A percentile compares a stretch with the other conserved stretches of the same genome.
These are phyloP conservation scores for Tautogolabrus adspersus DNA, from an alignment of 2,113 vertebrate genomes.

Conservation along the genomic window DNA sequence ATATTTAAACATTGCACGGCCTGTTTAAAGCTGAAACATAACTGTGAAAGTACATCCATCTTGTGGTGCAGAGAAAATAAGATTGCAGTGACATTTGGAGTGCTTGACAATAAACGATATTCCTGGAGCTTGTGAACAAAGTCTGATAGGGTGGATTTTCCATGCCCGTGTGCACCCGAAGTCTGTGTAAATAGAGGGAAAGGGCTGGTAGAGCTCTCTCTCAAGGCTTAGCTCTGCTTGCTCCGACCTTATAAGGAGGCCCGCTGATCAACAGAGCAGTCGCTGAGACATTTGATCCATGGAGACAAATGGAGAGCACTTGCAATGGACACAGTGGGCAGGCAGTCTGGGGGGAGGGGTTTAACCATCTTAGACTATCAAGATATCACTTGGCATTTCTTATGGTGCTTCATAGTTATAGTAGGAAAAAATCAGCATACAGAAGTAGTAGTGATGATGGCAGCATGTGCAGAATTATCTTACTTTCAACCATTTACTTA, in stretches of 20 bases:
- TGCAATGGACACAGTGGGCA: slow-evolving; percentile 72
- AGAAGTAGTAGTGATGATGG: too few relatives aligned
- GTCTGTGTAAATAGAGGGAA: slow-evolving; percentile 78
- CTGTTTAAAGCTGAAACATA: slow-evolving; percentile 32
- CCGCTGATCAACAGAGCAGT: slow-evolving; percentile 69
- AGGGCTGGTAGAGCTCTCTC: slow-evolving; percentile 60
- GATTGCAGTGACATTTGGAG: background rate
- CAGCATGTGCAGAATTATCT: too few relatives aligned
- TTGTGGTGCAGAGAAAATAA: background rate
- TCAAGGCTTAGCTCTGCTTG: slow-evolving; percentile 56
- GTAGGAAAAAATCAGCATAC: too few relatives aligned
- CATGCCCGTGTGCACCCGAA: slow-evolving; percentile 59
- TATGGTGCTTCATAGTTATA: background rate
- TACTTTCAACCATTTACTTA: too few relatives aligned
- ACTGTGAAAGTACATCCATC: slow-evolving; percentile 22
- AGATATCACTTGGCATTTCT: slow-evolving; percentile 51
- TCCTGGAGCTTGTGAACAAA: slow-evolving; percentile 49
- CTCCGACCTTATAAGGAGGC: slow-evolving; percentile 83
- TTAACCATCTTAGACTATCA: slow-evolving; percentile 59
- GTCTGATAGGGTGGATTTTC: slow-evolving; percentile 67
- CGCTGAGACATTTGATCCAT: slow-evolving; percentile 77
- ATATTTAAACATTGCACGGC: background rate
- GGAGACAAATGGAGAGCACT: slow-evolving; percentile 81
- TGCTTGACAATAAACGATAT: slow-evolving; percentile 37
- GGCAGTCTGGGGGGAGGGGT: slow-evolving; percentile 36